Conservation (phyloP, 2,888 invertebrate genomes). For the Drosophila borborema region DNA sequence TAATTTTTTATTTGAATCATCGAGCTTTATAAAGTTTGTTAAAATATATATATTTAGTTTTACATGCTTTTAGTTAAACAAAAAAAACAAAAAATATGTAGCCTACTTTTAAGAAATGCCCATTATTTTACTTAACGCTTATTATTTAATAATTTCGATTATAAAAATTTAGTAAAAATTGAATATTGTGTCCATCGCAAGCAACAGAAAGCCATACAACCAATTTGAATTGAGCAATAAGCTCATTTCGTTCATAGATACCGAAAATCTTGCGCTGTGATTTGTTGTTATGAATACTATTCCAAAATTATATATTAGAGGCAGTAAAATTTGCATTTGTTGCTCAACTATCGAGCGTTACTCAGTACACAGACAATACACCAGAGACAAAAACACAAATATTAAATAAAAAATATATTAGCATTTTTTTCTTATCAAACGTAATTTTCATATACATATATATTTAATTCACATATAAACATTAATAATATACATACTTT, state of each 20-base stretch:
- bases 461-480: conserved; percentile 26
- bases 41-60: conserved; percentile 16
- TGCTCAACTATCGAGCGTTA: conserved; percentile 28
- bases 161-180: conserved; percentile 41
- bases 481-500: conserved; percentile 46
- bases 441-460: conserved; percentile 37
- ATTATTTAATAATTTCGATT: conserved; percentile 41
- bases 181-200: conserved; percentile 82
- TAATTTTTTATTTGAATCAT: conserved; percentile 6
- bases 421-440: conserved; percentile 45
- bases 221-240: conserved; percentile 15
- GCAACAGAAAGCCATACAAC: conserved; percentile 38
- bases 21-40: conserved; percentile 2
- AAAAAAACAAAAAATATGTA: conserved; percentile 7
- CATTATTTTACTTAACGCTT: conserved; percentile 32
- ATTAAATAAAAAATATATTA: conserved; percentile 33
- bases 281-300: conserved; percentile 23
- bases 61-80: conserved; percentile 21
- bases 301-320: conserved; percentile 33
- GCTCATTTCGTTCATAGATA: conserved; percentile 30
- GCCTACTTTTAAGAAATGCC: conserved; percentile 52
- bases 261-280: conserved; percentile 30
- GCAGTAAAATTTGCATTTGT: conserved; percentile 42
- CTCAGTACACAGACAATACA: conserved; percentile 24
- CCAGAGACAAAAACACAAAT: conserved; percentile 34